A percentile compares a stretch with the other conserved stretches of the same genome.
These are phyloP conservation scores for Enoplosus armatus DNA, from an alignment of 2,797 vertebrate genomes.

Conservation along the genomic window DNA sequence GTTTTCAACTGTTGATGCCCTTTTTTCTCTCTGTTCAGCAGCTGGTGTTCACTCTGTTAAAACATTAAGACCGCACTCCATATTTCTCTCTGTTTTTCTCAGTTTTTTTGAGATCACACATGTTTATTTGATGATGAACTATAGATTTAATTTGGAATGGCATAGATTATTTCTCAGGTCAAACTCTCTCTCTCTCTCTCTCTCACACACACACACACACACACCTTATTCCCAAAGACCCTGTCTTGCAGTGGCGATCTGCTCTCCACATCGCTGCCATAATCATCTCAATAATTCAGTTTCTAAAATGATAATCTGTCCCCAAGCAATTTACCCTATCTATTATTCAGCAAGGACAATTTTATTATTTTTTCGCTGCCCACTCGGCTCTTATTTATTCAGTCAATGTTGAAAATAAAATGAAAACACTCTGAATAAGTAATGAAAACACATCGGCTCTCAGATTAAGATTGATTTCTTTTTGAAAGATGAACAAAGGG, in stretches of 20 bases:
- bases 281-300: conserved; percentile 65
- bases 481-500: conserved; percentile 18
- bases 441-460: conserved; percentile 61
- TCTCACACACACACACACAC: conserved; percentile 13
- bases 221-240: conserved; percentile 5
- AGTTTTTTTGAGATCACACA: neutral
- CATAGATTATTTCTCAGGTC: neutral
- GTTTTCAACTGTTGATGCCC: neutral
- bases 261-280: conserved; percentile 43
- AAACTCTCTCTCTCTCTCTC: no score
- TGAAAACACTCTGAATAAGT: conserved; percentile 66
- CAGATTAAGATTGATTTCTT: conserved; percentile 60
- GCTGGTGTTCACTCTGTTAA: neutral
- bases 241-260: conserved; percentile 24
- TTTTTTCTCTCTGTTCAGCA: neutral
- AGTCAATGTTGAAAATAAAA: conserved; percentile 62
- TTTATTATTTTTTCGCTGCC: conserved; percentile 44
- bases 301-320: conserved; percentile 65
- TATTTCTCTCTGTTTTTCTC: neutral
- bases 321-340: conserved; percentile 56
- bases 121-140: conserved; percentile 6
- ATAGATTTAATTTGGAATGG: neutral
- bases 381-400: conserved; percentile 61
- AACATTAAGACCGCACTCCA: neutral
- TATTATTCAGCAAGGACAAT: conserved; percentile 66